Conservation (phyloP, 2,797 vertebrate species). For the Mormyrus hasselquistii region DNA sequence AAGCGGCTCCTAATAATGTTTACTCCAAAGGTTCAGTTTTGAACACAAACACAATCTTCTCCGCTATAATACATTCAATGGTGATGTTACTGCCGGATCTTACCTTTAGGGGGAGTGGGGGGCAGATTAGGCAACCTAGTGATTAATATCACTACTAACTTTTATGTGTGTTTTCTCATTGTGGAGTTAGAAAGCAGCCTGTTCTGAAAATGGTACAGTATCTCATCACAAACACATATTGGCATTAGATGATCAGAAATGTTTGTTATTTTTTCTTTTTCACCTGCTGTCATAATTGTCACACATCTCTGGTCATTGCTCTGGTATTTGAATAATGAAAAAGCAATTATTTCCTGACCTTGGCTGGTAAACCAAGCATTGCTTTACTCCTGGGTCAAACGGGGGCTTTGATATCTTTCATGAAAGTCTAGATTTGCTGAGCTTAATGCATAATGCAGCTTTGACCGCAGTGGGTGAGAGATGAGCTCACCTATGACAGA, state of each 20-base stretch:
- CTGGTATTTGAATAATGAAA: constrained; percentile 1
- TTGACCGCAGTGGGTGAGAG: not conserved
- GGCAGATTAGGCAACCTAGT: not conserved
- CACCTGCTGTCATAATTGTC: not conserved
- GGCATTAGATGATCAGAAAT: not conserved
- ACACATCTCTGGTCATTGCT: not conserved
- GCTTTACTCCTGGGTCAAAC: not conserved
- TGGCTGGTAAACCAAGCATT: not conserved
- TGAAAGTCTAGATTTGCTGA: not conserved
- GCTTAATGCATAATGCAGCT: not conserved
- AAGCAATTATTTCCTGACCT: not conserved
- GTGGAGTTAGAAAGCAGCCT: not conserved
- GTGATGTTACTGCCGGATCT: not conserved
- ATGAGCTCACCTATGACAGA: constrained; percentile 8
- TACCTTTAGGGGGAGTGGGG: not conserved
- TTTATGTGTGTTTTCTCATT: not conserved
- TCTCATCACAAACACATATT: not conserved
- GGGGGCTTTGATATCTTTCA: not conserved
- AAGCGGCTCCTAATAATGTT: not conserved
- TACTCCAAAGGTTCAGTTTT: not conserved
- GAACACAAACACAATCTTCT: not conserved
- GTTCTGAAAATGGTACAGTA: not conserved
- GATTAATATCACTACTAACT: not conserved
- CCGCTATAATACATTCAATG: not conserved
- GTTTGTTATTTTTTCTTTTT: not conserved